Evolutionary conservation across 2,797 vertebrate genomes (phyloP), one percentile per base, ranked within the genome.

Genomic region (Myotis myotis): DNA sequence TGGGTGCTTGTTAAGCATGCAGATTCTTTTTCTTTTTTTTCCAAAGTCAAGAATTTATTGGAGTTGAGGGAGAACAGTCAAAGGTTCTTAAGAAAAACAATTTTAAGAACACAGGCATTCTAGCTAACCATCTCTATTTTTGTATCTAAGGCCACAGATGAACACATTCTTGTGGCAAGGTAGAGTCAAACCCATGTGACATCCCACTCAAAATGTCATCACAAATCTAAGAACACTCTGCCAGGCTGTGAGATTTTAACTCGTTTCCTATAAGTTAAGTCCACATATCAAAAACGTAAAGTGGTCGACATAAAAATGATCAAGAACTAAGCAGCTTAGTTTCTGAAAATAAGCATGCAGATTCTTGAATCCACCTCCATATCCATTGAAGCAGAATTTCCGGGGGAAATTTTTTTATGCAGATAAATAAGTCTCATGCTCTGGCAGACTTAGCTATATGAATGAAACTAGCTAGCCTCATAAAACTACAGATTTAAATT

Each of bases 401-500:
- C 74, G 25, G 41, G 66, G n/a, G 70, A 38, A 47, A 53, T 47
- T 38, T 57, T 93, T 87, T 66, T 88, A 75, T 83, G 71, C 15
- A 71, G 81, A 93, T 96, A 96, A 92, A 93, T 79, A 94, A 75
- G 64, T 87, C 93, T 86, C 62, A 82, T 85, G 49, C n/a, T 79
- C 64, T 95, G 84, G 55, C 87, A 94, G 78, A 72, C 22, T 85
- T 85, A 92, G 62, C 71, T 72, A 51, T 71, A 92, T 96, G 92
- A 97, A 96, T 96, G 95, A 96, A 96, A 90, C 38, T n/a, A 71
- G 60, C 68, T 94, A 93, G 74, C 82, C 78, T 96, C 68, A 80
- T 94, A 92, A 92, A 97, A 93, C 68, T 88, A 47, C 89, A 95
- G 78, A 95, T 92, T 96, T 94, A 92, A 87, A 96, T 89, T 94